Evolutionary conservation across 2,113 vertebrate genomes (phyloP).

Genomic region (Myotis lucifugus): DNA sequence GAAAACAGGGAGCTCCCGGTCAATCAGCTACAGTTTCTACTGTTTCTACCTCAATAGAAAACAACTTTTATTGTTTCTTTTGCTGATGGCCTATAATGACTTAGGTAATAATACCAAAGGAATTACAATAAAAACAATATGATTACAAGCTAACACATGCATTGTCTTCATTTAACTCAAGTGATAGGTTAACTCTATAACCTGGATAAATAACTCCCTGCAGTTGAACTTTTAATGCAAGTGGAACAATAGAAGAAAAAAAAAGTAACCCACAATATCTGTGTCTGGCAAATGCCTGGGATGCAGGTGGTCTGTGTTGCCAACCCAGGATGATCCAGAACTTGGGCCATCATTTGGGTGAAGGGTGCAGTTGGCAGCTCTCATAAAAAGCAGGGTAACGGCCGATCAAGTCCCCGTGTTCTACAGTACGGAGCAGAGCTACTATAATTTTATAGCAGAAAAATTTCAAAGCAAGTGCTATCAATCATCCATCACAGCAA

Average conservation of each 20-base stretch:
- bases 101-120: neutral
- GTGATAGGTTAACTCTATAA: neutral
- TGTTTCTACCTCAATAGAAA: neutral
- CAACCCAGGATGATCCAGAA: neutral
- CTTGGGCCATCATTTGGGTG: neutral
- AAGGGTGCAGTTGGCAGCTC: neutral
- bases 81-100: neutral
- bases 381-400: neutral
- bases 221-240: neutral
- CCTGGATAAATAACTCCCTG: neutral
- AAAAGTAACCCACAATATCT: too few relatives aligned
- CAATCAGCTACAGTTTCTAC: too few relatives aligned
- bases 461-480: slow-evolving; percentile 3
- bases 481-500: neutral
- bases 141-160: neutral
- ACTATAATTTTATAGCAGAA: neutral
- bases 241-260: neutral
- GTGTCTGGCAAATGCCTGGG: neutral
- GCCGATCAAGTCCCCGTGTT: too few relatives aligned
- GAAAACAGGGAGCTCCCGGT: neutral
- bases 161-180: slow-evolving; percentile 20
- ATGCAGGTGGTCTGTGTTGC: neutral
- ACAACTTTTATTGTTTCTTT: neutral
- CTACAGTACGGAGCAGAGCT: neutral
- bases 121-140: neutral